Percentiles rank a stretch among this genome's conserved stretches.
phyloP scores from a whole-genome alignment of 2,888 invertebrate genomes.

The Sarcophaga rosellei region DNA sequence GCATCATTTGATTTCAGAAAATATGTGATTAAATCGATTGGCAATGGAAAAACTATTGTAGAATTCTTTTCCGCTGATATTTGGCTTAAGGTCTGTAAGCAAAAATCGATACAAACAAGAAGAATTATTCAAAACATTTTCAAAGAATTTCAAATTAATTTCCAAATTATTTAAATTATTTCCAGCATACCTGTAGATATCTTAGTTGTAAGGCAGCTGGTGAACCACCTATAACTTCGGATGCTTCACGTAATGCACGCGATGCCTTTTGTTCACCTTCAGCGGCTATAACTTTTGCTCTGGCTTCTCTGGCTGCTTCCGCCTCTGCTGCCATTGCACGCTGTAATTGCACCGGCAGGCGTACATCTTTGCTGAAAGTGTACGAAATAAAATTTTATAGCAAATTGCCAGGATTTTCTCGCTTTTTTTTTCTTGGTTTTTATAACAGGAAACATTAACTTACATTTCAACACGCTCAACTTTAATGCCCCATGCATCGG shows the following conservation, averaged over 20 bases:
- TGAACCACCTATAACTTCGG: slow-evolving; percentile 95
- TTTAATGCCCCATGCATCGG: slow-evolving; percentile 96
- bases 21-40: slow-evolving; percentile 90
- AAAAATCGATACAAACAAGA: neutral
- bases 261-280: slow-evolving; percentile 98
- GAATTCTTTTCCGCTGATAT: slow-evolving; percentile 99
- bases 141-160: neutral
- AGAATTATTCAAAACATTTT: neutral
- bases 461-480: slow-evolving; percentile 98
- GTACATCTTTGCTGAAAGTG: slow-evolving; percentile 66
- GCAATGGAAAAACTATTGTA: slow-evolving; percentile 97
- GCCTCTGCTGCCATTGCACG: slow-evolving; percentile 67
- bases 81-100: slow-evolving; percentile 93
- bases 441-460: slow-evolving; percentile 81
- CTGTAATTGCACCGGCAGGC: slow-evolving; percentile 77
- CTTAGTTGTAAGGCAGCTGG: slow-evolving; percentile 96
- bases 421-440: neutral
- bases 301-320: slow-evolving; percentile 90
- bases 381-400: slow-evolving; percentile 44
- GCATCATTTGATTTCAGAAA: slow-evolving; percentile 84
- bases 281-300: slow-evolving; percentile 82
- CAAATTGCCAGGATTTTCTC: neutral
- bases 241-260: slow-evolving; percentile 94
- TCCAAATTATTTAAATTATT: neutral
- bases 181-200: slow-evolving; percentile 86